Conservation (phyloP, 2,888 invertebrate genomes). For the Tenthredo scrophulariae region DNA sequence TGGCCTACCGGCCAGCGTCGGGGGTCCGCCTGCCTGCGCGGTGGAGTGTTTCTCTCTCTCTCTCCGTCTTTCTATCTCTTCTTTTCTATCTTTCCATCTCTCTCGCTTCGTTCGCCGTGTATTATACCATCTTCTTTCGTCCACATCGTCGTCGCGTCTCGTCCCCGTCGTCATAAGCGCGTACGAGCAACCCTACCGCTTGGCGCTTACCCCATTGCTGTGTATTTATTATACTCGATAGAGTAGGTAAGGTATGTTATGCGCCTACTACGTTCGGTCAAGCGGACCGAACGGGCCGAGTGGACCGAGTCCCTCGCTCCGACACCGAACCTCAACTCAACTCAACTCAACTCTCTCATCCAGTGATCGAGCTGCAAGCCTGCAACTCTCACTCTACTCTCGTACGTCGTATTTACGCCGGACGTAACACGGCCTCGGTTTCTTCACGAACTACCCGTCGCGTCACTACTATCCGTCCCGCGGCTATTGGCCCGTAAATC, state of each 20-base stretch:
- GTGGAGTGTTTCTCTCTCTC: constrained; percentile 56
- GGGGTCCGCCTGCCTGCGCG: constrained; percentile 80
- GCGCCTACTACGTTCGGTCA: constrained; percentile 16
- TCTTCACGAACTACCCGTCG: constrained; percentile 14
- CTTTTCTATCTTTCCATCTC: neutral
- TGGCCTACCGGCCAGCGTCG: constrained; percentile 69
- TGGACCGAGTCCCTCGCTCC: neutral
- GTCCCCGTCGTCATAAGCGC: constrained; percentile 47
- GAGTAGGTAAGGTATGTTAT: constrained; percentile 14
- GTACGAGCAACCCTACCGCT: neutral
- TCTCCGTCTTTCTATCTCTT: constrained; percentile 30
- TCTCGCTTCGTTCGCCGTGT: neutral
- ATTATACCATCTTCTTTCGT: constrained; percentile 4
- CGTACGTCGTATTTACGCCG: constrained; percentile 15
- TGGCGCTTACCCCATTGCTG: constrained; percentile 51
- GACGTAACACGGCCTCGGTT: constrained; percentile 4
- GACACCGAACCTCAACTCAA: neutral
- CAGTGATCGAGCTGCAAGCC: neutral
- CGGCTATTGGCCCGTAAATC: constrained; percentile 60
- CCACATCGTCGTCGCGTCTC: neutral
- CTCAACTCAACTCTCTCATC: neutral
- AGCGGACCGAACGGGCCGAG: neutral
- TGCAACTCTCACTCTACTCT: neutral
- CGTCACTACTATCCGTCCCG: constrained; percentile 58
- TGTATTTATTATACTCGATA: constrained; percentile 20